Base-by-base conservation (phyloP, 2,888 invertebrate genomes). In the Drosophila ustulata region DNA sequence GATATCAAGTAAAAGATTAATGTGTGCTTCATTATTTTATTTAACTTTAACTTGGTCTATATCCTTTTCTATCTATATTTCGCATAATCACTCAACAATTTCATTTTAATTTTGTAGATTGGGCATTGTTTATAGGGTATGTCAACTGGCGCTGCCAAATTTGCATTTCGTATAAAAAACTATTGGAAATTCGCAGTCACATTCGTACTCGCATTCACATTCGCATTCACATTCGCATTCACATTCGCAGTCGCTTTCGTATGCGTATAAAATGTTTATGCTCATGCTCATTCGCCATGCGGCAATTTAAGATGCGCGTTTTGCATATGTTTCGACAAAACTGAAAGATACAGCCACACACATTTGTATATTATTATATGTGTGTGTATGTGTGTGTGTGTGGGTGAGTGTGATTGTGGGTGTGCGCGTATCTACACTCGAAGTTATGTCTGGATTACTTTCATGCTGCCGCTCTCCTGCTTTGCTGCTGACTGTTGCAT, bases 301-400 rank as follows among this genome's bases (percentile, higher is more conserved):
- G 66, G 72, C 53, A 69, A 73, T 67, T 66, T 45, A 46, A 58
- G 58, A 63, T 70, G 47, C 59, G 66, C 69, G 65, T 52, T 71
- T 75, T 78, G 79, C 77, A 78, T 79, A 79, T 75, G 71, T 71
- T 71, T 71, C 45, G 45, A 11, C 67, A 66, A 37, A 67, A 39
- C 63, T 46, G 57, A 66, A 26, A 52, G 71, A 55, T 58, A 45
- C 43, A 28, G 37, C 47, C 32, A 34, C 39, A 57, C 13, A 64
- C 11, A 59, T 34, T 13, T 30, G 25, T n/a, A 23, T 51, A 11
- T 39, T 34, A 30, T 34, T 32, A 32, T n/a, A 37, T 45, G 3
- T 41, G 13, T n/a, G 13, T 49, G 4, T 34, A n/a, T n/a, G 11
- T 34, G n/a, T 34, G 6, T 46, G 1, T 39, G 5, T 8, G n/a